A percentile compares a stretch with the other conserved stretches of the same genome.
These are phyloP conservation scores for Amitus sp. DNA, from an alignment of 2,888 invertebrate genomes.

Conservation along the genomic window DNA sequence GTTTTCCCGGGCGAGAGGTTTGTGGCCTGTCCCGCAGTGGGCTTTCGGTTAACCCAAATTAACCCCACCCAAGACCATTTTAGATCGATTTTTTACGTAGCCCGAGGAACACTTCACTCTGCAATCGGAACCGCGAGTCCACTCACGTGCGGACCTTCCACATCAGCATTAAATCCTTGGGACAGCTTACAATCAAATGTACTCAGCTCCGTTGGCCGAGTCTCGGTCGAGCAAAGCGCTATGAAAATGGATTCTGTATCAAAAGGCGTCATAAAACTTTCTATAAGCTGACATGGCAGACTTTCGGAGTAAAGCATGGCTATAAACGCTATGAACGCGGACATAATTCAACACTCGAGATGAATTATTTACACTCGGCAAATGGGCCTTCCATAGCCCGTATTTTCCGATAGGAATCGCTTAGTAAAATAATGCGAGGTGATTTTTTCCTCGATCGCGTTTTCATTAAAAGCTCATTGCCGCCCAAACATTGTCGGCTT, in stretches of 20 bases:
- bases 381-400: not conserved
- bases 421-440: not conserved
- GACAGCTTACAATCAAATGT: slow-evolving; percentile 63
- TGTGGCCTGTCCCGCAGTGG: too few relatives aligned
- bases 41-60: too few relatives aligned
- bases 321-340: slow-evolving; percentile 19
- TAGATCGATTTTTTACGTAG: slow-evolving; percentile 28
- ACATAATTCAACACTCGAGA: not conserved
- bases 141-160: slow-evolving; percentile 53
- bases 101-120: too few relatives aligned
- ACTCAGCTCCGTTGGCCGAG: slow-evolving; percentile 51
- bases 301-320: slow-evolving; percentile 34
- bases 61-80: too few relatives aligned
- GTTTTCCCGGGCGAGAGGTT: too few relatives aligned
- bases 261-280: slow-evolving; percentile 39
- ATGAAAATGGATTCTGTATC: slow-evolving; percentile 42
- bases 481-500: too few relatives aligned
- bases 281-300: slow-evolving; percentile 32
- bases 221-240: slow-evolving; percentile 34
- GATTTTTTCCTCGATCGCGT: too few relatives aligned
- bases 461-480: too few relatives aligned
- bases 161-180: slow-evolving; percentile 58
- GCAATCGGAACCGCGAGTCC: slow-evolving; percentile 56
- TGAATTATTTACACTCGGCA: not conserved
- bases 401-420: not conserved